phyloP scores from a whole-genome alignment of 2,797 vertebrate genomes.

The Tinamus major region DNA sequence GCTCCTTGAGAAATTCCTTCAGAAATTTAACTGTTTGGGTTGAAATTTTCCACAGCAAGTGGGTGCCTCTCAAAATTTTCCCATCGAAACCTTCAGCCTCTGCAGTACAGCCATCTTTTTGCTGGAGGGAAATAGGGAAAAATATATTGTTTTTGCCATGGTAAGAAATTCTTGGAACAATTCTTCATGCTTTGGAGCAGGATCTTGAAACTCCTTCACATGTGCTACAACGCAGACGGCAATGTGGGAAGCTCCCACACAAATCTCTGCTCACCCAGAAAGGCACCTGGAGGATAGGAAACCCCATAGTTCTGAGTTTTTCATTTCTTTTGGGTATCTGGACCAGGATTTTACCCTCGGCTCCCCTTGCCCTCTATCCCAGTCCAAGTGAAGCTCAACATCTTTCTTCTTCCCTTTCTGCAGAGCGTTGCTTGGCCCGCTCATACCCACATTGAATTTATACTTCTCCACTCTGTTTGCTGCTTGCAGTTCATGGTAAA shows the following conservation, averaged over 20 bases:
- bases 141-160: neutral
- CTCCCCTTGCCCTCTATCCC: neutral
- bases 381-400: neutral
- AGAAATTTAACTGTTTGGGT: constrained; percentile 48
- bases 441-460: neutral
- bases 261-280: rapidly evolving
- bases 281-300: neutral
- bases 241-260: rapidly evolving
- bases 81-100: neutral
- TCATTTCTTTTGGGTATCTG: neutral
- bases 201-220: neutral
- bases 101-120: neutral
- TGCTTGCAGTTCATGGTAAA: constrained; percentile 49
- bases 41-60: constrained; percentile 1
- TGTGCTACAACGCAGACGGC: rapidly evolving
- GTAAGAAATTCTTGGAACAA: neutral
- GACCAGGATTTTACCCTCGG: neutral
- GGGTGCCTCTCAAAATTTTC: neutral
- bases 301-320: neutral
- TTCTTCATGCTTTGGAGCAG: neutral
- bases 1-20: constrained; percentile 42
- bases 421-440: neutral
- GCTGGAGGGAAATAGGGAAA: neutral
- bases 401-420: neutral
- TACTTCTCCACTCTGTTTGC: constrained; percentile 22